Conservation (phyloP, 2,797 vertebrate genomes). For the Pipistrellus pygmaeus region DNA sequence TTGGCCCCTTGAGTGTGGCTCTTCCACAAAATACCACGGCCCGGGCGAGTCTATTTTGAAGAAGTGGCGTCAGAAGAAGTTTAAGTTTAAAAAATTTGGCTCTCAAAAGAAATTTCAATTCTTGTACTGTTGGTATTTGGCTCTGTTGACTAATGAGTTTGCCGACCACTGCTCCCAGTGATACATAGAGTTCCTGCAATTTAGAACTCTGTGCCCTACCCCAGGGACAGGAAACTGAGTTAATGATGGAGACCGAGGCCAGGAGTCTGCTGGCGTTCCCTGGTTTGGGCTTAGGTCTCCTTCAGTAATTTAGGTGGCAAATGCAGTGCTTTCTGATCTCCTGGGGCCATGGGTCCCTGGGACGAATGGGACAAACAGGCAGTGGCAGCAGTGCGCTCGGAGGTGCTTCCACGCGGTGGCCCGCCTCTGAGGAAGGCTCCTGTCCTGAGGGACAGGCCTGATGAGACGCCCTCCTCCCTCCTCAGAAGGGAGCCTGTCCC, state of each 20-base stretch:
- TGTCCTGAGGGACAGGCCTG: neutral
- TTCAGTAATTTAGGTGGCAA: neutral
- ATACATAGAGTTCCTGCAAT: neutral
- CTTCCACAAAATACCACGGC: too few relatives aligned
- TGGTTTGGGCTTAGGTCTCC: neutral
- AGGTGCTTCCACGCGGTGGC: neutral
- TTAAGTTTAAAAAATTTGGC: too few relatives aligned
- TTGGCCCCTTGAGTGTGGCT: too few relatives aligned
- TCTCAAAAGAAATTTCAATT: too few relatives aligned
- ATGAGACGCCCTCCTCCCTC: neutral
- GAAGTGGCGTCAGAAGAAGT: too few relatives aligned
- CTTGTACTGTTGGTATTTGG: too few relatives aligned
- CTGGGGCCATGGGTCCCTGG: neutral
- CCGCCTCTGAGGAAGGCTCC: neutral
- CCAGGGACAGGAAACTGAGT: neutral
- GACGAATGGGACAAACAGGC: neutral
- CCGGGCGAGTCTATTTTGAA: too few relatives aligned
- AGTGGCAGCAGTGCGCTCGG: neutral
- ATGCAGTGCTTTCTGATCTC: neutral
- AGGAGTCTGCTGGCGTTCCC: neutral
- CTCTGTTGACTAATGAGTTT: too few relatives aligned
- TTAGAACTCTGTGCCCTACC: neutral
- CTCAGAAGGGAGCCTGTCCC: neutral
- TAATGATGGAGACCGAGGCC: rapidly evolving
- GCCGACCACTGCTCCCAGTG: neutral